A percentile compares a stretch with the other conserved stretches of the same genome.
Evolutionary conservation across 2,113 vertebrate species (phyloP).

Genomic region (Isurus oxyrinchus): DNA sequence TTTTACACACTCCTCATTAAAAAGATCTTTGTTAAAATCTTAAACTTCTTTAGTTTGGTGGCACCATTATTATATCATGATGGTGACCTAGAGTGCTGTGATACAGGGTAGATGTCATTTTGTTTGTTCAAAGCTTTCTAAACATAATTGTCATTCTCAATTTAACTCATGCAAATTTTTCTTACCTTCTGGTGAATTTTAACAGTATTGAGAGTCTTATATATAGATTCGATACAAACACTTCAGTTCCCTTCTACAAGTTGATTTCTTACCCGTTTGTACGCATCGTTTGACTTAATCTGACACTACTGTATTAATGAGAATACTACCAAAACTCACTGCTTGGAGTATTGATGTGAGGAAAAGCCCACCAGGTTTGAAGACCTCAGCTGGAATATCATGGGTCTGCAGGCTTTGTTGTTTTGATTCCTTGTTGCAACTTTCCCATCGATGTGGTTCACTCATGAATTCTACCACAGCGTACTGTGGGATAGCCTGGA

Average conservation of each 20-base stretch:
- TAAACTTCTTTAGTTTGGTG: not conserved
- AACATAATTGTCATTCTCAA: not conserved
- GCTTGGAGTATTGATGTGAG: not conserved
- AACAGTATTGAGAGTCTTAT: not conserved
- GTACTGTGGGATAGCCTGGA: not conserved
- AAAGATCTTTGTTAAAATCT: not conserved
- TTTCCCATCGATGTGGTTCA: not conserved
- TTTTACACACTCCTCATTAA: not conserved
- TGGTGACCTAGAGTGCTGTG: not conserved
- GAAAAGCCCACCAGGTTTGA: not conserved
- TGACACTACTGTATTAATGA: not conserved
- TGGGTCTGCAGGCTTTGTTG: not conserved
- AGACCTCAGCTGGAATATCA: not conserved
- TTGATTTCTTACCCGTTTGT: not conserved
- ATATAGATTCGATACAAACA: not conserved
- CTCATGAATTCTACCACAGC: no score
- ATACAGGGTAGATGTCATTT: not conserved
- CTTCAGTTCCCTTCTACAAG: not conserved
- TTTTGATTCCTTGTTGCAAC: not conserved
- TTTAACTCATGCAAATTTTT: not conserved
- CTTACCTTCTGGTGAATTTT: not conserved
- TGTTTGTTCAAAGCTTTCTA: not conserved
- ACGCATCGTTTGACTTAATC: not conserved
- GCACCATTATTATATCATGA: not conserved
- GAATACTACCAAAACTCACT: not conserved